phyloP scores from a whole-genome alignment of 2,797 vertebrate genomes.

The Perodicticus potto region DNA sequence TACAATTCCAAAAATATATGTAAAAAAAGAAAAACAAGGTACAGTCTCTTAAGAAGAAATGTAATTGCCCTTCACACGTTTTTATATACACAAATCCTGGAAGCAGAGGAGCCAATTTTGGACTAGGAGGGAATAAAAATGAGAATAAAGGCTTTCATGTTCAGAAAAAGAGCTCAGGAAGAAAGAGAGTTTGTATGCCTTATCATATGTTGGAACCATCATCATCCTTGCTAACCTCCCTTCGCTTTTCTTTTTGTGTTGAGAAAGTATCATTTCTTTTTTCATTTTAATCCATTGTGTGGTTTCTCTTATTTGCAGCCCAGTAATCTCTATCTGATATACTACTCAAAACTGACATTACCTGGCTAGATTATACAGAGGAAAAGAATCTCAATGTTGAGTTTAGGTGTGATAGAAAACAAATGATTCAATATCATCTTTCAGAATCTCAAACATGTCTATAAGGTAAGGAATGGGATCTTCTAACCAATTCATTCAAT shows the following conservation, averaged over 20 bases:
- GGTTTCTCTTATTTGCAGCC: neutral
- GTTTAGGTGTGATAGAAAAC: neutral
- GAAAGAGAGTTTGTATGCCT: neutral
- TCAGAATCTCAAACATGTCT: neutral
- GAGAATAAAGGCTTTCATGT: neutral
- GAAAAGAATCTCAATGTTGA: neutral
- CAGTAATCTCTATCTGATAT: neutral
- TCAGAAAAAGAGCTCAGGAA: neutral
- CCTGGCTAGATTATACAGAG: neutral
- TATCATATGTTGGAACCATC: neutral
- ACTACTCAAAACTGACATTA: neutral
- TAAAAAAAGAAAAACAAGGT: neutral
- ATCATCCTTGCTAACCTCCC: neutral
- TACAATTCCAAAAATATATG: neutral
- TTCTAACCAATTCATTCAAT: neutral
- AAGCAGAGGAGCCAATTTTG: neutral
- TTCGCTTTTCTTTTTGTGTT: neutral
- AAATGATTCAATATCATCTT: neutral
- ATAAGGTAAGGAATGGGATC: neutral
- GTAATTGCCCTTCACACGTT: neutral
- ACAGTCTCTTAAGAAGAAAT: neutral
- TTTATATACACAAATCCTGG: neutral
- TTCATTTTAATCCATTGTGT: neutral
- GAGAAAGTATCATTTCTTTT: neutral
- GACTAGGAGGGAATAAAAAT: neutral